These are phyloP conservation scores for Harmothoe impar DNA, from an alignment of 2,888 invertebrate species.

Conservation along the genomic window DNA sequence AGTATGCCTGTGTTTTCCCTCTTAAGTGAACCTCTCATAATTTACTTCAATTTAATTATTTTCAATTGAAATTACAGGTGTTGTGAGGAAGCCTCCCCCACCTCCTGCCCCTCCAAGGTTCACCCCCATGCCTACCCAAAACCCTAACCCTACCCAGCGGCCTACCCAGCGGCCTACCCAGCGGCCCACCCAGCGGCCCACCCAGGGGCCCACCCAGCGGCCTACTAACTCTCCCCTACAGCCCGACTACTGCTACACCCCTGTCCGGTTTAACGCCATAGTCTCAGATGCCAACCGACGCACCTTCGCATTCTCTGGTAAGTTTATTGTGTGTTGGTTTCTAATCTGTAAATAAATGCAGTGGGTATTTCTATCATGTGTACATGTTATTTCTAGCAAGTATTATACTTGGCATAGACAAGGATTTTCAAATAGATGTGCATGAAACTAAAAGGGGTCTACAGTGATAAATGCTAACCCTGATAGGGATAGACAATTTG, in stretches of 20 bases:
- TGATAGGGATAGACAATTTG: no score
- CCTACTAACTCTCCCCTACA: neutral
- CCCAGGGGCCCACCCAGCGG: neutral
- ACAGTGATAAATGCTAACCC: no score
- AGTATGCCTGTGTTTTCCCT: no score
- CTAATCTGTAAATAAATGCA: no score
- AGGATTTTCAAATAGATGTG: no score
- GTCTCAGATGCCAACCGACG: neutral
- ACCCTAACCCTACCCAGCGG: neutral
- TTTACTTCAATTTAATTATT: no score
- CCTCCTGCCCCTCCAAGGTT: neutral
- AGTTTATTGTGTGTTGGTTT: no score
- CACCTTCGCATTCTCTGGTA: neutral
- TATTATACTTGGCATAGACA: no score
- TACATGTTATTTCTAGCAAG: no score
- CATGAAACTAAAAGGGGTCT: no score
- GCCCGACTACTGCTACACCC: conserved; percentile 1
- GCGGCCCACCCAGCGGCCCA: neutral
- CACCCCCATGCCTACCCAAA: neutral
- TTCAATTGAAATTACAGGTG: neutral
- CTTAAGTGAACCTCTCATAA: no score
- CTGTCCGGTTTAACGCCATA: neutral
- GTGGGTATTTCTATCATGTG: no score
- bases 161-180: neutral
- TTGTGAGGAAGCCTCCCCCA: neutral